phyloP scores from a whole-genome alignment of 2,888 invertebrate species.

The Clistopyga incitator region DNA sequence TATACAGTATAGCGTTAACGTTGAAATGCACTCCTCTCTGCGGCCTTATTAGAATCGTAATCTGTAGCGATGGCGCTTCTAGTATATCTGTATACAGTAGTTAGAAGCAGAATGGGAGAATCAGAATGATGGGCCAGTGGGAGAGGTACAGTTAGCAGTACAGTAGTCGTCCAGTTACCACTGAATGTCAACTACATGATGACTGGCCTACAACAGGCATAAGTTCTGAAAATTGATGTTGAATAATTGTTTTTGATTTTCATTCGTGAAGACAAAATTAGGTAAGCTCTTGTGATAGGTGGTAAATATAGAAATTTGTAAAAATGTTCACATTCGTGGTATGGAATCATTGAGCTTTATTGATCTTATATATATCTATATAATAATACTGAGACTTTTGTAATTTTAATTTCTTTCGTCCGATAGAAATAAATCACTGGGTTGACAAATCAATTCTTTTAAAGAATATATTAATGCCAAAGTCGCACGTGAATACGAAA shows the following conservation, averaged over 20 bases:
- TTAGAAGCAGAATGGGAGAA: conserved; percentile 42
- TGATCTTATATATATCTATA: no score
- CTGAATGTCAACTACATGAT: conserved; percentile 6
- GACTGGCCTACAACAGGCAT: not conserved
- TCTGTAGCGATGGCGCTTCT: conserved; percentile 26
- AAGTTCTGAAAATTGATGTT: not conserved
- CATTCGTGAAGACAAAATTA: not conserved
- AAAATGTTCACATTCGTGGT: no score
- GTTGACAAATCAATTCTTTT: not conserved
- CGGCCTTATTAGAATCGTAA: conserved; percentile 50
- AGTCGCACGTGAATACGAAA: not conserved
- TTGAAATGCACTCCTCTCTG: conserved; percentile 36
- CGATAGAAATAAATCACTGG: not conserved
- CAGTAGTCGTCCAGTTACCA: conserved; percentile 14
- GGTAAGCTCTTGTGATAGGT: not conserved
- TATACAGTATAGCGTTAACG: conserved; percentile 34
- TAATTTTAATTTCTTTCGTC: not conserved
- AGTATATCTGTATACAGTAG: conserved; percentile 10
- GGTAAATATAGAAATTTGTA: not conserved
- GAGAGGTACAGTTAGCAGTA: not conserved
- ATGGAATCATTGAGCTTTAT: no score
- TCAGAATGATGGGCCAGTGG: not conserved
- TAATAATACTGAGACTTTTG: no score
- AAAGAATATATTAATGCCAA: not conserved
- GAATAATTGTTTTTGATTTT: not conserved